A percentile compares a stretch with the other conserved stretches of the same genome.
phyloP scores from a whole-genome alignment of 37 sponge, comb jelly and placozoan genomes.

The Theonella swinhoei region DNA sequence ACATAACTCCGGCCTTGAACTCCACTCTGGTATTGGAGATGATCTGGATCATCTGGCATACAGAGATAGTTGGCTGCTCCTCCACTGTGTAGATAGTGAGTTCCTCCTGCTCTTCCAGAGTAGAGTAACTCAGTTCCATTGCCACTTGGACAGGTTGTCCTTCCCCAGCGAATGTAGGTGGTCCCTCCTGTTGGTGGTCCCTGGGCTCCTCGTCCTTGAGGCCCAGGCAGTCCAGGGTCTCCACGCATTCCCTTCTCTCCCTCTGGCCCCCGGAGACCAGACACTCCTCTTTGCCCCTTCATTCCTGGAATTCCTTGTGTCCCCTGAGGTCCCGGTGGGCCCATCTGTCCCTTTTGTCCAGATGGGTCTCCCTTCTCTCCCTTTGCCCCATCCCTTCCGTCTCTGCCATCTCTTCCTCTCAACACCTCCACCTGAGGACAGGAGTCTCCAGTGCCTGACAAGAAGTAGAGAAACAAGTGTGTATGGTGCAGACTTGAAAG shows the following conservation, averaged over 20 bases:
- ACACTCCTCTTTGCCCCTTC: neutral
- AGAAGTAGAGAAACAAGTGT: too few relatives aligned
- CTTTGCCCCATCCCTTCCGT: neutral
- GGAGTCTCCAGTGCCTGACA: too few relatives aligned
- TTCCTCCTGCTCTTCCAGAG: constrained; percentile 11
- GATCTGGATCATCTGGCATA: constrained; percentile 4
- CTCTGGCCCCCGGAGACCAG: too few relatives aligned
- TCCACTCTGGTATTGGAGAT: neutral
- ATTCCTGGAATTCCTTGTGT: too few relatives aligned
- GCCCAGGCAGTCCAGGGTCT: too few relatives aligned
- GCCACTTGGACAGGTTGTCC: constrained; percentile 17
- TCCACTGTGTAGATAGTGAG: constrained; percentile 1
- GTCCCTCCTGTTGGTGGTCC: constrained; percentile 6
- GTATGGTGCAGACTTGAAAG: too few relatives aligned
- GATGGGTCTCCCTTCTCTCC: neutral
- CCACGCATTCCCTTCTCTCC: too few relatives aligned
- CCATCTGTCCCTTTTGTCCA: too few relatives aligned
- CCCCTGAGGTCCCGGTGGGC: neutral
- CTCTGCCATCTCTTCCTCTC: neutral
- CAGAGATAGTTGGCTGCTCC: constrained; percentile 19
- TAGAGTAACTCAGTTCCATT: constrained; percentile 9
- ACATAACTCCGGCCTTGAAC: neutral
- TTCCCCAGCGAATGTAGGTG: constrained; percentile 30
- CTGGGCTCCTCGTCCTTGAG: too few relatives aligned
- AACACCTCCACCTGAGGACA: too few relatives aligned